phyloP scores from a whole-genome alignment of 2,113 vertebrate species.

The Serinus canaria region DNA sequence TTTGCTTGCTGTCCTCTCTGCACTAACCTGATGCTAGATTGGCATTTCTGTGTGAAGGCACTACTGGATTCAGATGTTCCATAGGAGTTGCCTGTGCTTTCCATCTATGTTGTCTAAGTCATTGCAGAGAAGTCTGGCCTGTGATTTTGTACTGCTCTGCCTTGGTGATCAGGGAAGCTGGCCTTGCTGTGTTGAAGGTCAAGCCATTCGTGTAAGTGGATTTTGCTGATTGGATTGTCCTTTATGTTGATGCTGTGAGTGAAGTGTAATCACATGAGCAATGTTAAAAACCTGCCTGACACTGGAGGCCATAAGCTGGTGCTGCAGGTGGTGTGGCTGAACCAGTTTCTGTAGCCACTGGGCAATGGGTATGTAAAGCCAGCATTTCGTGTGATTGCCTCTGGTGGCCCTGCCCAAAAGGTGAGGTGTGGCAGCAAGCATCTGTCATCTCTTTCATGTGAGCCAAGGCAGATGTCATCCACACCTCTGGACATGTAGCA shows the following conservation, averaged over 20 bases:
- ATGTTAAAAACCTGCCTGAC: neutral
- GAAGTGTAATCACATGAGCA: neutral
- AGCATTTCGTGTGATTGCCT: neutral
- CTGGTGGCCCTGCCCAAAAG: neutral
- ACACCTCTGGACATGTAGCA: rapidly evolving
- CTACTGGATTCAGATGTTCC: neutral
- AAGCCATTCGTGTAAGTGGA: neutral
- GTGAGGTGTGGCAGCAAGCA: neutral
- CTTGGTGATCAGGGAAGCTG: neutral
- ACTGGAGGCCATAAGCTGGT: neutral
- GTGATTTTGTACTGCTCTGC: neutral
- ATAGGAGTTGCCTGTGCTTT: neutral
- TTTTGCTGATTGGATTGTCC: slow-evolving; percentile 12
- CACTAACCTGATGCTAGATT: neutral
- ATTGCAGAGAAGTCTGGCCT: neutral
- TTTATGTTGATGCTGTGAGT: neutral
- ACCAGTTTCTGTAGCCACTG: neutral
- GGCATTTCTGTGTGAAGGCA: neutral
- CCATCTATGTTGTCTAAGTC: neutral
- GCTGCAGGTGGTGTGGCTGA: neutral
- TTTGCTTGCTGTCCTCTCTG: neutral
- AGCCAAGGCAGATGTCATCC: neutral
- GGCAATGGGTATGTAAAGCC: neutral
- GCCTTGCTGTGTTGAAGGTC: neutral
- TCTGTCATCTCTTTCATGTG: neutral